A percentile compares a stretch with the other conserved stretches of the same genome.
Conservation (phyloP, 1,140 invertebrate species). For the Potamilus streckersoni region DNA sequence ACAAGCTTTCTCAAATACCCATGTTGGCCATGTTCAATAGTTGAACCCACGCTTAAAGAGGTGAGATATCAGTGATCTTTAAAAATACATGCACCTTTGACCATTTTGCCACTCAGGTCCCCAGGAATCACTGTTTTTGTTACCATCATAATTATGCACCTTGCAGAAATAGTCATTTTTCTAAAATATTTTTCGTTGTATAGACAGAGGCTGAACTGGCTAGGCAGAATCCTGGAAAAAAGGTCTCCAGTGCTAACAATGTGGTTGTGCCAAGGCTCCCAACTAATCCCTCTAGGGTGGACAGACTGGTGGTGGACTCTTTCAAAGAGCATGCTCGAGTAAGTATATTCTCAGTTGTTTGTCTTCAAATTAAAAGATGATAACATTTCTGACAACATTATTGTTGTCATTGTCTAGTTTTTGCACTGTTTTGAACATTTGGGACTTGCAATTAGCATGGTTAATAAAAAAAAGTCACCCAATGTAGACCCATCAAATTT, state of each 20-base stretch:
- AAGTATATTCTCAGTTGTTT: conserved; percentile 22
- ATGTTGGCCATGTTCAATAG: too few relatives aligned
- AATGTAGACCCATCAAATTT: not conserved
- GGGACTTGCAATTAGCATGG: not conserved
- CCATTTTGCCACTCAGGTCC: too few relatives aligned
- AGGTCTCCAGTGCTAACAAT: conserved; percentile 84
- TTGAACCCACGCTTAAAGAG: too few relatives aligned
- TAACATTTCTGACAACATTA: not conserved
- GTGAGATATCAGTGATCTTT: too few relatives aligned
- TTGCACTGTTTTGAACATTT: not conserved
- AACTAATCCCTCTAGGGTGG: conserved; percentile 84
- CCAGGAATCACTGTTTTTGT: too few relatives aligned
- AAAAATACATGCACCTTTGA: too few relatives aligned
- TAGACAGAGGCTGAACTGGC: conserved; percentile 84
- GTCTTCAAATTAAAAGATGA: not conserved
- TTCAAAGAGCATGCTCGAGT: conserved; percentile 82
- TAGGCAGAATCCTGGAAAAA: conserved; percentile 82
- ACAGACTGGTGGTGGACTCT: conserved; percentile 86
- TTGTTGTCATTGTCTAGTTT: not conserved
- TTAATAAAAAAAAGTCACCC: not conserved
- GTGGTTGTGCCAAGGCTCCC: conserved; percentile 84
- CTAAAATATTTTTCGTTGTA: conserved; percentile 3
- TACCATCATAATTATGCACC: too few relatives aligned
- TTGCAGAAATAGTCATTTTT: too few relatives aligned
- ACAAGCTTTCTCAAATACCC: too few relatives aligned